Evolutionary conservation across 1,140 invertebrate genomes (phyloP).

Genomic region (Rhagoletis zephyria): DNA sequence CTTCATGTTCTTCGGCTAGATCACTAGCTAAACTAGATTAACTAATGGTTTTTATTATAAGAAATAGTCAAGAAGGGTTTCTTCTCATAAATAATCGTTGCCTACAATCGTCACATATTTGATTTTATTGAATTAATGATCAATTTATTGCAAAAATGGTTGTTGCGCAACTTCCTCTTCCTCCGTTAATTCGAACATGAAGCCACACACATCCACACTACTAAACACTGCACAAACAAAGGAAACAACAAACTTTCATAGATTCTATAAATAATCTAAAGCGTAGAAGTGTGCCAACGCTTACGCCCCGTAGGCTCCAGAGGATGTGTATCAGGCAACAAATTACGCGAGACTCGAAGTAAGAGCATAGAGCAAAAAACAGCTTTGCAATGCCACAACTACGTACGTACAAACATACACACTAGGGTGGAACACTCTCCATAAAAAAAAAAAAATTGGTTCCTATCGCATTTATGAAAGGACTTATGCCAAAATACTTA

Average conservation of each 20-base stretch:
- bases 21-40: no score
- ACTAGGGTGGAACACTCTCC: no score
- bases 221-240: not conserved
- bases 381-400: no score
- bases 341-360: not conserved
- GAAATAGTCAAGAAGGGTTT: no score
- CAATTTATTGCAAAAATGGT: no score
- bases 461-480: not conserved
- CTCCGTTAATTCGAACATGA: not conserved
- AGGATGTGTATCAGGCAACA: not conserved
- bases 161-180: no score
- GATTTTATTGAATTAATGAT: no score
- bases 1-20: no score
- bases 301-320: not conserved
- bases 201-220: not conserved
- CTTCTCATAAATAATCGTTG: no score
- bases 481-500: not conserved
- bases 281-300: conserved; percentile 1
- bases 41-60: no score
- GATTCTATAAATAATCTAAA: not conserved
- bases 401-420: not conserved
- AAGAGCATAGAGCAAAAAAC: not conserved
- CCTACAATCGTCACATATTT: no score
- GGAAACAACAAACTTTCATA: not conserved
- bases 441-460: no score